Evolutionary conservation across 1,140 invertebrate genomes (phyloP).

Genomic region (Atopsyche davidsoni): DNA sequence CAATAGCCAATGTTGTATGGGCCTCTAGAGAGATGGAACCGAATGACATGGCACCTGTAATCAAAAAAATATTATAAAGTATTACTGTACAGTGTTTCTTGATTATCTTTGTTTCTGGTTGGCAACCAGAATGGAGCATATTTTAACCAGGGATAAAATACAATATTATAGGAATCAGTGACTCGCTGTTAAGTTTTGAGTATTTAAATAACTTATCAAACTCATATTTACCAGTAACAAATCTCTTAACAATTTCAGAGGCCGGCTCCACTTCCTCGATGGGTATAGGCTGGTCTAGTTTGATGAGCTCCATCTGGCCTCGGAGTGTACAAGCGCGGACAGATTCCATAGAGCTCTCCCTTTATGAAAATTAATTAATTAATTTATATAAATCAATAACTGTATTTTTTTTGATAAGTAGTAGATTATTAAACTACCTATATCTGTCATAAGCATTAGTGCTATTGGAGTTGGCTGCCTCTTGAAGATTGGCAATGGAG

Average conservation of each 20-base stretch:
- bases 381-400: not conserved
- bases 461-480: conserved; percentile 80
- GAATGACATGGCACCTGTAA: conserved; percentile 53
- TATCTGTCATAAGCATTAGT: conserved; percentile 79
- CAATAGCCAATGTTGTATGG: conserved; percentile 89
- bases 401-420: not conserved
- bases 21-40: conserved; percentile 74
- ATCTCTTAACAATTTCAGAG: conserved; percentile 92
- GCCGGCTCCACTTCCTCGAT: conserved; percentile 88
- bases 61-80: conserved; percentile 1
- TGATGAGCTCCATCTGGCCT: conserved; percentile 85
- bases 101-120: no score
- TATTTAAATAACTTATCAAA: no score
- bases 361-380: conserved; percentile 38
- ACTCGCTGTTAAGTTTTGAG: no score
- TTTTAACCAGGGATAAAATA: no score
- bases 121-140: no score
- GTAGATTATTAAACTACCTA: conserved; percentile 31
- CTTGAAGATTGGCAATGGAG: conserved; percentile 88
- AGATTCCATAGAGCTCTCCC: conserved; percentile 82
- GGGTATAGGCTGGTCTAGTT: conserved; percentile 68
- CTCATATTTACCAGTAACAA: conserved; percentile 43
- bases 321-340: conserved; percentile 82
- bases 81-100: no score
- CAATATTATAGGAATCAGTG: no score